Conservation (phyloP, 2,113 vertebrate genomes). For the Haemorhous mexicanus region DNA sequence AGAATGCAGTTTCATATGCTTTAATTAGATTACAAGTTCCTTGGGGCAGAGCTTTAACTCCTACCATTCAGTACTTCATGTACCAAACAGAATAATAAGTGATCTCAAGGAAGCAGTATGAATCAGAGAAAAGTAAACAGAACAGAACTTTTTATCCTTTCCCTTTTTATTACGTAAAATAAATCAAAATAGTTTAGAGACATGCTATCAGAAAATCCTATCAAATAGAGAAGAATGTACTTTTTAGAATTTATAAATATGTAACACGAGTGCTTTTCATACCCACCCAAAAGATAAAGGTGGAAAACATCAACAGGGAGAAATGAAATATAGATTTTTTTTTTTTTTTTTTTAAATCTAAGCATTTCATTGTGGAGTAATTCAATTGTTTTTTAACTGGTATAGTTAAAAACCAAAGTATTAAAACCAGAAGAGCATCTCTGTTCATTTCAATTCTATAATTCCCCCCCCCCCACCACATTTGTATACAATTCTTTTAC, state of each 20-base stretch:
- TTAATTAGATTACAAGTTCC: constrained; percentile 53
- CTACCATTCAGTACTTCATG: not conserved
- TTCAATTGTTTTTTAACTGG: not conserved
- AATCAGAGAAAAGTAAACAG: not conserved
- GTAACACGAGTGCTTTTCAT: not conserved
- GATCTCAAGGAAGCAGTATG: not conserved
- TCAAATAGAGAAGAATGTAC: not conserved
- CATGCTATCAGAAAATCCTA: not conserved
- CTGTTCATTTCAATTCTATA: not conserved
- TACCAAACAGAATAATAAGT: constrained; percentile 10
- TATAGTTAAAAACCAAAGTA: not conserved
- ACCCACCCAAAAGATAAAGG: not conserved
- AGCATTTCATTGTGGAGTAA: not conserved
- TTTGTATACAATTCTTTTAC: not conserved
- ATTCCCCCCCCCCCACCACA: too few species aligned
- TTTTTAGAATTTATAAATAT: not conserved
- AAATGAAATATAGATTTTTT: not conserved
- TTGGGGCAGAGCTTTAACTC: constrained; percentile 18
- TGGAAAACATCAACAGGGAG: not conserved
- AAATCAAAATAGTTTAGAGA: constrained; percentile 20
- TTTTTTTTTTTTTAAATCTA: not conserved
- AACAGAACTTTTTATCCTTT: not conserved
- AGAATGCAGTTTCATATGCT: constrained; percentile 20
- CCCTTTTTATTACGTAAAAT: not conserved
- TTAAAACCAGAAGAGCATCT: not conserved